Evolutionary conservation across 2,888 invertebrate species (phyloP), one percentile per base, ranked within the genome.

Genomic region (Drosophila affinis): DNA sequence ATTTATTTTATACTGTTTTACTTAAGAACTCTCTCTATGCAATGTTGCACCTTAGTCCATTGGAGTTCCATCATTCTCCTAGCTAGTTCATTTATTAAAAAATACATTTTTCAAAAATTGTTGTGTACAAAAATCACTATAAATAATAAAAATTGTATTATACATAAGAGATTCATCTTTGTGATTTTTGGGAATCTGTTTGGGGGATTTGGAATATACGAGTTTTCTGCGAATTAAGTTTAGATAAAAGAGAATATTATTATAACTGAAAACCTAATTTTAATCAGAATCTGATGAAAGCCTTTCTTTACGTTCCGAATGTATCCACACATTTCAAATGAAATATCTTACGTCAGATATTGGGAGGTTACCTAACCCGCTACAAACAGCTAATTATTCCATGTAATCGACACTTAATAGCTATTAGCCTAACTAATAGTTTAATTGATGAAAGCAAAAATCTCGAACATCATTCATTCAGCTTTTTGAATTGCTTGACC

Each of bases 41-140:
- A 47, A 45, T 45, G 68, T 74, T 56, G 12, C 29, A 57, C 46
- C 44, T 47, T 68, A 57, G 44, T 53, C 48, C 47, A 67, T 21
- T 21, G 46, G 54, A 68, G 59, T 56, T 60, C 48, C 32, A 34
- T n/a, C 17, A 27, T 29, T 70, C 60, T 71, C 71, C 54, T 69
- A 69, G 70, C 55, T 65, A 65, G 67, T 48, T 65, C 39, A 39
- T 39, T 39, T 7, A 39, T n/a, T 39, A 39, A 45, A 21, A 53
- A 58, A 24, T 24, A 24, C 24, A 24, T 58, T 68, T 67, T 74
- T 57, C 29, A 56, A 52, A 65, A 67, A 49, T 74, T 74, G 75
- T 74, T 72, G 60, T 67, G 60, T 60, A 67, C 55, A 67, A 74
- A 72, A 67, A 45, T 65, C 46, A 32, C 49, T 59, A 73, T 55